These are phyloP conservation scores for Zaprionus africanus DNA, from an alignment of 1,140 invertebrate species.

Conservation along the genomic window DNA sequence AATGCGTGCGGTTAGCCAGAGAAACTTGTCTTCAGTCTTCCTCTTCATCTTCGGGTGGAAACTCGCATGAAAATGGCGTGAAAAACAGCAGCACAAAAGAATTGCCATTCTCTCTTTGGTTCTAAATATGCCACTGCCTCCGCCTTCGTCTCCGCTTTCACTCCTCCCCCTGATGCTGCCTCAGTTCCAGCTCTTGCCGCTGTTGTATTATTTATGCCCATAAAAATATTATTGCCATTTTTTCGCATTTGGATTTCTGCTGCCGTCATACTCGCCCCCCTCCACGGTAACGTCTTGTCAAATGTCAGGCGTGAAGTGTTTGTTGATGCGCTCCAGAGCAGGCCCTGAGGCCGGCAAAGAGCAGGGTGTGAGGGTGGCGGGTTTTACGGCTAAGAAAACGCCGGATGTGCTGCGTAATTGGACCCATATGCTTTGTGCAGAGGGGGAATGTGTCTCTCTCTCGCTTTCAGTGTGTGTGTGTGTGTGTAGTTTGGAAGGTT, in stretches of 20 bases:
- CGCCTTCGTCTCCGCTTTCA: background rate
- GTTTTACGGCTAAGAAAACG: conserved; percentile 30
- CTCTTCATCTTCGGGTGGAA: background rate
- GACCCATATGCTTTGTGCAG: conserved; percentile 71
- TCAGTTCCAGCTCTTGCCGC: conserved; percentile 16
- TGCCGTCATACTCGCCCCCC: conserved; percentile 38
- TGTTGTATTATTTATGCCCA: conserved; percentile 79
- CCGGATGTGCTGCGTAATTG: conserved; percentile 80
- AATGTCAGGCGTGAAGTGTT: conserved; percentile 83
- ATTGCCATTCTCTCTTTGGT: too few relatives aligned
- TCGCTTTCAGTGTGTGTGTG: background rate
- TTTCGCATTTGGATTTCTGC: conserved; percentile 78
- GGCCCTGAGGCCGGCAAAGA: background rate
- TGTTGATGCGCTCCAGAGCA: conserved; percentile 68
- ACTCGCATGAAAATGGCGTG: conserved; percentile 68
- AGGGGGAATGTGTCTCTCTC: background rate
- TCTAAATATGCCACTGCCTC: background rate
- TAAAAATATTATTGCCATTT: conserved; percentile 83
- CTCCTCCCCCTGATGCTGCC: background rate
- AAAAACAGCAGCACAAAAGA: conserved; percentile 51
- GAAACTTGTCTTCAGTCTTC: conserved; percentile 4
- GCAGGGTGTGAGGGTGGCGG: conserved; percentile 1
- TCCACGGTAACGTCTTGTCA: conserved; percentile 63
- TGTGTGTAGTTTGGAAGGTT: conserved; percentile 2
- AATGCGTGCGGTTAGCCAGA: conserved; percentile 74